Evolutionary conservation across 2,113 vertebrate species (phyloP).

Genomic region (Microcebus lehilahytsara): DNA sequence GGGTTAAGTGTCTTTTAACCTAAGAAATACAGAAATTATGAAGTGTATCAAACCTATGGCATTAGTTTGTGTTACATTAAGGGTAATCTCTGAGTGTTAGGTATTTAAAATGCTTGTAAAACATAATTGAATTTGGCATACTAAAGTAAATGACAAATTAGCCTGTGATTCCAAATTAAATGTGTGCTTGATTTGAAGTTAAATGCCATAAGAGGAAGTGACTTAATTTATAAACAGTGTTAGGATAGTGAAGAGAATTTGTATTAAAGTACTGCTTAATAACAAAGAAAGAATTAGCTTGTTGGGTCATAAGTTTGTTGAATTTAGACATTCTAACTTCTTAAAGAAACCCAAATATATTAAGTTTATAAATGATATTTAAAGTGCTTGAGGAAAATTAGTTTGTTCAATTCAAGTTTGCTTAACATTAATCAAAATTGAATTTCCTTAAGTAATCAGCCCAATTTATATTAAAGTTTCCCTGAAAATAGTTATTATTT

Average conservation of each 20-base stretch:
- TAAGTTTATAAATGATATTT: conserved; percentile 25
- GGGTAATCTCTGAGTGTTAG: not conserved
- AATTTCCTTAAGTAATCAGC: conserved; percentile 30
- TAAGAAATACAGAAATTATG: not conserved
- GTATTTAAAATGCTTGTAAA: conserved; percentile 51
- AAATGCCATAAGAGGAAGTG: not conserved
- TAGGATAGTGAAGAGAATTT: not conserved
- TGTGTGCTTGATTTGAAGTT: conserved; percentile 33
- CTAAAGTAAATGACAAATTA: conserved; percentile 51
- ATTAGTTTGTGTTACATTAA: conserved; percentile 20
- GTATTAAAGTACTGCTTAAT: not conserved
- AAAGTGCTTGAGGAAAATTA: conserved; percentile 49
- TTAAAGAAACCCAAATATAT: conserved; percentile 52
- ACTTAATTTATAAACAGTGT: conserved; percentile 33
- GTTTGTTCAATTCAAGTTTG: conserved; percentile 32
- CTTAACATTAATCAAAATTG: conserved; percentile 42
- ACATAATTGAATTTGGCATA: conserved; percentile 47
- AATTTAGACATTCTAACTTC: conserved; percentile 9
- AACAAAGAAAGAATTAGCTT: not conserved
- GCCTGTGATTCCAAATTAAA: conserved; percentile 43
- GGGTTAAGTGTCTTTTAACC: not conserved
- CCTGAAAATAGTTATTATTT: too few species aligned
- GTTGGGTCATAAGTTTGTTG: not conserved
- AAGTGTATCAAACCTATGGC: not conserved
- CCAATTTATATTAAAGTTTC: not conserved